These are phyloP conservation scores for Agelaius tricolor DNA, from an alignment of 2,113 vertebrate genomes.

Conservation along the genomic window DNA sequence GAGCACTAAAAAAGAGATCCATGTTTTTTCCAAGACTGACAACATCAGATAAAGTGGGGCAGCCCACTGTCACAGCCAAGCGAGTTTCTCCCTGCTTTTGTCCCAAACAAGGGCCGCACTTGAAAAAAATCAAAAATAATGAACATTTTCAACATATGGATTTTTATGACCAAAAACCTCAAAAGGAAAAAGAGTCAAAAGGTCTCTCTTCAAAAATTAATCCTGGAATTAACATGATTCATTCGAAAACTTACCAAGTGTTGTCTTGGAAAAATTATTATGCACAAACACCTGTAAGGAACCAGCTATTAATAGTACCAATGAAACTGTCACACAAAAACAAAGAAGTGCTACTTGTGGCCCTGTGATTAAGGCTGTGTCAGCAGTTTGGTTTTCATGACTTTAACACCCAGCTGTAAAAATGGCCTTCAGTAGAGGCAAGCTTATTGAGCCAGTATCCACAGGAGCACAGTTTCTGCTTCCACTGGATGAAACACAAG, in stretches of 20 bases:
- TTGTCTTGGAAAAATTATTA: neutral
- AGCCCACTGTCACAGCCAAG: neutral
- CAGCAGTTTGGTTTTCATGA: conserved; percentile 32
- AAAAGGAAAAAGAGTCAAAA: neutral
- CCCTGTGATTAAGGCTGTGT: conserved; percentile 18
- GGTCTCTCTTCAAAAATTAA: conserved; percentile 21
- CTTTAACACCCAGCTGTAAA: conserved; percentile 43
- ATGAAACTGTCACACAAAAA: neutral
- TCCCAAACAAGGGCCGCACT: neutral
- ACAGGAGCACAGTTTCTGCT: neutral
- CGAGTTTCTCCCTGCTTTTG: neutral
- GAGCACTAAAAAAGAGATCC: neutral
- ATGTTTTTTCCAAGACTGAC: neutral
- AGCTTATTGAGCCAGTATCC: neutral
- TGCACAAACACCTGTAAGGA: neutral
- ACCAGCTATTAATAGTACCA: neutral
- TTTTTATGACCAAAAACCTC: conserved; percentile 27
- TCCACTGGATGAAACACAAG: neutral
- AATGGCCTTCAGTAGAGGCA: neutral
- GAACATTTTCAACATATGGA: conserved; percentile 8
- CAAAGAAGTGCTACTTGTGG: conserved; percentile 41
- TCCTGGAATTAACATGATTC: neutral
- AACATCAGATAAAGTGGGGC: neutral
- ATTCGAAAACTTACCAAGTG: conserved; percentile 19
- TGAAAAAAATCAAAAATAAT: neutral